phyloP scores from a whole-genome alignment of 2,888 invertebrate genomes.

The Mimumesa dahlbomi region DNA sequence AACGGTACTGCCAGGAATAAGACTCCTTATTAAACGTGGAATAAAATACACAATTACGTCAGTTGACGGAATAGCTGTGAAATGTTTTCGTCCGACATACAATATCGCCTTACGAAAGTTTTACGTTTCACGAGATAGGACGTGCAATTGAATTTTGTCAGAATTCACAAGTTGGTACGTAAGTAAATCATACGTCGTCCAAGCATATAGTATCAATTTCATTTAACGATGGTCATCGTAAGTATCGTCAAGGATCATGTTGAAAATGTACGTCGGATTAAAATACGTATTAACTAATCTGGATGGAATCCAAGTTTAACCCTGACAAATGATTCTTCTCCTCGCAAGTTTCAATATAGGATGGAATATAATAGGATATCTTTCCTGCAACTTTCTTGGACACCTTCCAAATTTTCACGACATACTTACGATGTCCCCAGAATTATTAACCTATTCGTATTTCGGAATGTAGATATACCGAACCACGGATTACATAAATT shows the following conservation, averaged over 20 bases:
- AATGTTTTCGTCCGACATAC: conserved; percentile 1
- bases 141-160: background rate
- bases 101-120: background rate
- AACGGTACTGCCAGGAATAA: conserved; percentile 23
- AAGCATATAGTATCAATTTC: too few species aligned
- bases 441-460: conserved; percentile 46
- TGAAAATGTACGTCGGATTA: conserved; percentile 2
- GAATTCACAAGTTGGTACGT: background rate
- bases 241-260: background rate
- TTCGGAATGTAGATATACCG: conserved; percentile 11
- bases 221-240: background rate
- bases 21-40: background rate
- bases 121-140: background rate
- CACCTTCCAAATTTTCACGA: conserved; percentile 44
- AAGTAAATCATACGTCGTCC: too few species aligned
- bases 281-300: conserved; percentile 39
- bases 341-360: conserved; percentile 32
- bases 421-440: conserved; percentile 30
- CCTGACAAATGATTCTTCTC: conserved; percentile 35
- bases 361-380: conserved; percentile 32
- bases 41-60: background rate
- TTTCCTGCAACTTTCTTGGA: conserved; percentile 43
- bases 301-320: conserved; percentile 37
- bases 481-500: conserved; percentile 30
- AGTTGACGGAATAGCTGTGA: background rate